Conservation (phyloP, 2,797 vertebrate species). For the Pachyuromys duprasi region DNA sequence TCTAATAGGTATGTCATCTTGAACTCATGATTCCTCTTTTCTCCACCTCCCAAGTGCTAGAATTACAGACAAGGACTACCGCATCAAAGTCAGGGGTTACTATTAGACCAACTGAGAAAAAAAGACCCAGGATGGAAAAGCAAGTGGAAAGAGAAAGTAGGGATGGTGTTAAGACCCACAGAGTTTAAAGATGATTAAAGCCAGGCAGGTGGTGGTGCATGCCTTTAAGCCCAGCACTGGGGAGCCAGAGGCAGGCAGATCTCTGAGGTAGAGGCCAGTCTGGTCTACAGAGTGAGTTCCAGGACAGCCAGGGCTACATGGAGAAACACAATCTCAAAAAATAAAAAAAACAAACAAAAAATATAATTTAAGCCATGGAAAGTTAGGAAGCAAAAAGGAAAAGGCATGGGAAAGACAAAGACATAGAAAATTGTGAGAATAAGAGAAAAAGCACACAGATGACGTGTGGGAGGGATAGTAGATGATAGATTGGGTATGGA, state of each 20-base stretch:
- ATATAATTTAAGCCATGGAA: not conserved
- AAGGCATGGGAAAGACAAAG: not conserved
- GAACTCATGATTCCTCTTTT: not conserved
- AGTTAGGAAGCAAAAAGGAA: not conserved
- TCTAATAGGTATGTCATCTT: not conserved
- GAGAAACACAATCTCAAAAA: not conserved
- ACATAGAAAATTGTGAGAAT: not conserved
- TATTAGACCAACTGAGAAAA: not conserved
- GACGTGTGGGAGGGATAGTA: accelerated
- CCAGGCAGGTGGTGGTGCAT: not conserved
- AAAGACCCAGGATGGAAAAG: not conserved
- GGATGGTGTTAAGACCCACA: not conserved
- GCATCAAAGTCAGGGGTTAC: not conserved
- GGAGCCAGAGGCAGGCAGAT: not conserved
- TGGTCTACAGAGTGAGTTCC: not conserved
- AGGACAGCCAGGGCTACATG: not conserved
- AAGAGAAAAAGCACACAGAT: not conserved
- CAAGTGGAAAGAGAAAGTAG: not conserved
- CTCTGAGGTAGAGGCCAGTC: not conserved
- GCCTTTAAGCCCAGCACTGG: not conserved
- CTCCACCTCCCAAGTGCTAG: not conserved
- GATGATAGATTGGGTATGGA: accelerated
- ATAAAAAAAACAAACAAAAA: not conserved
- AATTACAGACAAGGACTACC: not conserved
- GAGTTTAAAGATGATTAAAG: not conserved